phyloP scores from a whole-genome alignment of 2,113 vertebrate genomes.

The Bubo scandiacus region DNA sequence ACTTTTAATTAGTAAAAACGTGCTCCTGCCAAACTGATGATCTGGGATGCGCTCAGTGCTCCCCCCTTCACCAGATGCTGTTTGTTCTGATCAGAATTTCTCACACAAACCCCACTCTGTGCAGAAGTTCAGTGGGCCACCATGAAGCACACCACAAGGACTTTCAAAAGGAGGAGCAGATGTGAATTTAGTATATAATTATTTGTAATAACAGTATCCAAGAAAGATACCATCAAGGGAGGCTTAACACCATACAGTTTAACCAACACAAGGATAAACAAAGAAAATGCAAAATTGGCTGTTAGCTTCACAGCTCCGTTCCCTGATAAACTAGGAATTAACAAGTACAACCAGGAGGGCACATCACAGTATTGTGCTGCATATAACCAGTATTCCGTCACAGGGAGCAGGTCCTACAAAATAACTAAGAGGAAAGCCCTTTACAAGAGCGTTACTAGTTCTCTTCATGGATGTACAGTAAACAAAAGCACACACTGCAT shows the following conservation, averaged over 20 bases:
- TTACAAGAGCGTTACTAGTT: background rate
- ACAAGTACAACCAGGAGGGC: background rate
- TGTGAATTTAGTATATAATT: background rate
- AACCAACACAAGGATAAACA: background rate
- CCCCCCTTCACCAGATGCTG: background rate
- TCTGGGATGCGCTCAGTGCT: background rate
- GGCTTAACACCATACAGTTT: background rate
- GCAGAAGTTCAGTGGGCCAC: background rate
- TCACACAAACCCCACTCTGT: background rate
- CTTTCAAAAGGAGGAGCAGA: background rate
- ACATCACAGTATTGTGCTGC: background rate
- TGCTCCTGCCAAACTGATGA: background rate
- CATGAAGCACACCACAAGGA: background rate
- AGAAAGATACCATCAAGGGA: background rate
- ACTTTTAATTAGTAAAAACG: background rate
- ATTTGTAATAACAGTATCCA: background rate
- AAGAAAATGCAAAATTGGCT: background rate
- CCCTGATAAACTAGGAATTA: background rate
- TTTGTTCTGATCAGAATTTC: background rate
- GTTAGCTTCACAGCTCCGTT: background rate
- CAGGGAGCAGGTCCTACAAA: background rate
- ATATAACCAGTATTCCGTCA: background rate
- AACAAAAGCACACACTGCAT: background rate
- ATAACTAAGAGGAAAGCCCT: background rate
- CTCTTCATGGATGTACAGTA: background rate